Conservation (phyloP, 2,797 vertebrate species). For the Enteromius unitaeniatus region DNA sequence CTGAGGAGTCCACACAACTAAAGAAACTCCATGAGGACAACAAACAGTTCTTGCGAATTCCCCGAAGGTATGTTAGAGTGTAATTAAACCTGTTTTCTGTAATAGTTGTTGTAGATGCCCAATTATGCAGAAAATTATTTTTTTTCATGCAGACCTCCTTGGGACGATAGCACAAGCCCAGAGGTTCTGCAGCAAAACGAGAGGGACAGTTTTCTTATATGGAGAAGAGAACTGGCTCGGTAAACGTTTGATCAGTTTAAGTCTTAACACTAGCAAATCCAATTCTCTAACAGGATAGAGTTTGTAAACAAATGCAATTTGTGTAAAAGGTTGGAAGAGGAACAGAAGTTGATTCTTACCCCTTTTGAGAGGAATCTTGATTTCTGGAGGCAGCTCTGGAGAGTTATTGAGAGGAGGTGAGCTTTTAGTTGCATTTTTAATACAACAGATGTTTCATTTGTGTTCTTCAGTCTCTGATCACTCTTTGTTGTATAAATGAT, state of each 20-base stretch:
- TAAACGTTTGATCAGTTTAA: constrained; percentile 63
- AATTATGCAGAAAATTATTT: background rate
- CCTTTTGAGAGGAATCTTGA: constrained; percentile 97
- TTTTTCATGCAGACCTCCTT: constrained; percentile 80
- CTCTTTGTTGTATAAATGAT: background rate
- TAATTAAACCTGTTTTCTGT: background rate
- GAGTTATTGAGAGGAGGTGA: constrained; percentile 97
- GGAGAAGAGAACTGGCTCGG: constrained; percentile 91
- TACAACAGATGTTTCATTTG: background rate
- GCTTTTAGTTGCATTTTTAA: background rate
- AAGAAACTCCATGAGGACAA: constrained; percentile 90
- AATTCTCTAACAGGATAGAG: background rate
- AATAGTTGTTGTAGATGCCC: background rate
- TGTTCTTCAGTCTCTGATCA: background rate
- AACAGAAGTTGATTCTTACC: constrained; percentile 91
- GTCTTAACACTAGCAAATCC: background rate
- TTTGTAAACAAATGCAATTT: background rate
- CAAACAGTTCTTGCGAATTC: constrained; percentile 87
- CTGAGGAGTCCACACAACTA: constrained; percentile 83
- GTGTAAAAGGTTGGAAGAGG: constrained; percentile 88
- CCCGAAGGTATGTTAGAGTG: constrained; percentile 79
- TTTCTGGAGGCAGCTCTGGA: constrained; percentile 98
- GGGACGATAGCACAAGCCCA: constrained; percentile 88
- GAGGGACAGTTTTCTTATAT: constrained; percentile 89
- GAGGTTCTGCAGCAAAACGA: constrained; percentile 87